These are phyloP conservation scores for Achlya flavicornis DNA, from an alignment of 2,888 invertebrate species.

Conservation along the genomic window DNA sequence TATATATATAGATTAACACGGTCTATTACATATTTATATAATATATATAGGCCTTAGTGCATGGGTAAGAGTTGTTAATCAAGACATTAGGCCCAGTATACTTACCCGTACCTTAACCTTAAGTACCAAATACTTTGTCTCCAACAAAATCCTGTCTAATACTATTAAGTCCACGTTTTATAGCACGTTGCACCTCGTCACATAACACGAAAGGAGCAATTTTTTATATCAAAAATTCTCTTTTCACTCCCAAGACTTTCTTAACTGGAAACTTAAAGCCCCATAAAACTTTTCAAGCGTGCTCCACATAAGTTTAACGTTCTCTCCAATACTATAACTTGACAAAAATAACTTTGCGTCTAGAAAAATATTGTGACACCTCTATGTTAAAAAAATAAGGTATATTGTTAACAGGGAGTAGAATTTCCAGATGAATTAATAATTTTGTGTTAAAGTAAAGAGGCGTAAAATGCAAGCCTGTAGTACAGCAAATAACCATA, in stretches of 20 bases:
- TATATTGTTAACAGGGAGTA: constrained; percentile 17
- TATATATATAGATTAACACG: too few relatives aligned
- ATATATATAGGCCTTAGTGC: too few relatives aligned
- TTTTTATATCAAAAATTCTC: constrained; percentile 70
- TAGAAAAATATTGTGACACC: background rate
- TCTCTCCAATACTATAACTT: constrained; percentile 62
- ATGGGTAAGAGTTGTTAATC: too few relatives aligned
- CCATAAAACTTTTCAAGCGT: constrained; percentile 79
- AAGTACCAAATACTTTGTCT: background rate
- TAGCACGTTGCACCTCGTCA: constrained; percentile 12
- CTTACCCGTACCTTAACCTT: background rate
- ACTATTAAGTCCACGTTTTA: constrained; percentile 1
- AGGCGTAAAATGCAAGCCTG: constrained; percentile 70
- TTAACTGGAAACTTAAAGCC: constrained; percentile 75
- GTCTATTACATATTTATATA: too few relatives aligned
- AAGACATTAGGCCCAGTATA: too few relatives aligned
- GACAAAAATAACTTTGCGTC: constrained; percentile 28
- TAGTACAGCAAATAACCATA: constrained; percentile 64
- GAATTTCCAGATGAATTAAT: constrained; percentile 14
- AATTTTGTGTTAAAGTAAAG: constrained; percentile 33
- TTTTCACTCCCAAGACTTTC: constrained; percentile 55
- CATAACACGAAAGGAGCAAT: constrained; percentile 40
- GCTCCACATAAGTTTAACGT: constrained; percentile 79
- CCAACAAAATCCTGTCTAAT: background rate
- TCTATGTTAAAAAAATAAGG: constrained; percentile 14